Base-by-base conservation (phyloP, 1,140 invertebrate species). In the Drosophila parabipectinata region DNA sequence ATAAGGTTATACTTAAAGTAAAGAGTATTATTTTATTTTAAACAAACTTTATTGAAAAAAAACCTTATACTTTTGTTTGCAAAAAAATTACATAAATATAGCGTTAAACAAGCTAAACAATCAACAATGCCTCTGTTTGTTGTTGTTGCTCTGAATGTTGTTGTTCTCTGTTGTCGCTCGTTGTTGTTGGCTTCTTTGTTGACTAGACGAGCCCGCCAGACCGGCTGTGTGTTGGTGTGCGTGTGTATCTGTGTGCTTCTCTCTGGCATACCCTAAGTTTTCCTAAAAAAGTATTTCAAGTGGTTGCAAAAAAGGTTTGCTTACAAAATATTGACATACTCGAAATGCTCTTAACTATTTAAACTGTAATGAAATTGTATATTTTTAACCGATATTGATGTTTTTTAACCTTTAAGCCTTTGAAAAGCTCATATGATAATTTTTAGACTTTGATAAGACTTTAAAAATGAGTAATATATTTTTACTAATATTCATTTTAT, bases 161-260 rank as follows among this genome's bases (percentile, higher is more conserved):
- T 18, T 44, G 41, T 18, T 44, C 41, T 44, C 41, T 44, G 14
- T 44, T 44, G 41, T 44, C 3, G 41, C 18, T 63, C 24, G 56
- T 44, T 44, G 53, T 37, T 50, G 47, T 41, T 52, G 18, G 18
- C 14, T 48, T 24, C 50, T 62, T 64, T 50, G 61, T 59, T 67
- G 80, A 53, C 80, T 83, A 84, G 81, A 84, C 80, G 67, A 85
- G 81, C 67, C 80, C 80, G 81, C 76, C 61, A 72, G 47, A 60
- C 64, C 60, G 75, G 28, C 71, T 41, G 59, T 9, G 48, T 62
- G 51, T 78, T 54, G 26, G 64, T 77, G 52, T 18, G 50, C 26
- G 32, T 59, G 48, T 10, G 44, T 47, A 47, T 47, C 44, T 34
- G n/a, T 18, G 41, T 55, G 41, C 26, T 24, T 44, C 54, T 58